phyloP scores from a whole-genome alignment of 1,140 invertebrate species.

The Megalonaias nervosa region DNA sequence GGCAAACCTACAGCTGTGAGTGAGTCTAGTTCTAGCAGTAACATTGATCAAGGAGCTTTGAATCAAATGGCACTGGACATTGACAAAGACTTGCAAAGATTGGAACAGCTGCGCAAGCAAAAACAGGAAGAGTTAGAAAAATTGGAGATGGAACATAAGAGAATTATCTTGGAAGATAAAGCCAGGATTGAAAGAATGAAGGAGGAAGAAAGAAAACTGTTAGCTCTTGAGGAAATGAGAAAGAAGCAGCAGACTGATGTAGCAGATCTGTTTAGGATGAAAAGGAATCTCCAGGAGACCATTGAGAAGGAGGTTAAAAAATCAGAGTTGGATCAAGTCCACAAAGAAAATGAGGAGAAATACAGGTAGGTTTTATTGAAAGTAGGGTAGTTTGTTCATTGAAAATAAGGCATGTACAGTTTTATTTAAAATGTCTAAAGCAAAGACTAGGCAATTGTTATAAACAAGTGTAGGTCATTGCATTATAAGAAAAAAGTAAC shows the following conservation, averaged over 20 bases:
- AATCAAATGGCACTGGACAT: constrained; percentile 11
- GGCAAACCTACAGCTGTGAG: background rate
- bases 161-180: constrained; percentile 72
- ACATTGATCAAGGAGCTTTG: background rate
- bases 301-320: constrained; percentile 57
- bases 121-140: constrained; percentile 75
- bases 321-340: constrained; percentile 29
- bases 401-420: background rate
- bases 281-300: constrained; percentile 50
- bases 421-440: no score
- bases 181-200: constrained; percentile 68
- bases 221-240: constrained; percentile 75
- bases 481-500: no score
- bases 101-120: constrained; percentile 76
- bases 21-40: constrained; percentile 5
- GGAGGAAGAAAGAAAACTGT: constrained; percentile 71
- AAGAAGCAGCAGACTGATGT: constrained; percentile 69
- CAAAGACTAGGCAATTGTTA: no score
- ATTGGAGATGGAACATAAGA: constrained; percentile 72
- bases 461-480: no score
- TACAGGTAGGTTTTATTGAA: constrained; percentile 31
- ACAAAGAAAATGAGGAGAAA: constrained; percentile 38
- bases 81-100: constrained; percentile 12
- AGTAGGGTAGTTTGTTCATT: background rate
- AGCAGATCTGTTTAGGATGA: constrained; percentile 53